Percentiles rank a stretch among this genome's conserved stretches.
phyloP scores from a whole-genome alignment of 2,797 vertebrate species.

The Enteromius viviparus region DNA sequence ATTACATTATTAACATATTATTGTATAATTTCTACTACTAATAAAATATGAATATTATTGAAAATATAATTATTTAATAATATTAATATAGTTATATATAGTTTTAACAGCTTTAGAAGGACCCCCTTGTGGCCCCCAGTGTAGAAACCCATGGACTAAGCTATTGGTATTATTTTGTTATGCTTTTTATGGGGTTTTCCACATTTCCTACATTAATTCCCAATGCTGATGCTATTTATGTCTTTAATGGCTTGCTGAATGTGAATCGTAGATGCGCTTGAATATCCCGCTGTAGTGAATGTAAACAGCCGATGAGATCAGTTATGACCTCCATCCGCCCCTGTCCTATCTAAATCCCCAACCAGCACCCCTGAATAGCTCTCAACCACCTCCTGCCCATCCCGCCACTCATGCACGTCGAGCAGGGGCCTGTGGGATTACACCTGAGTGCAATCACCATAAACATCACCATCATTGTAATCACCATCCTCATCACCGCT shows the following conservation, averaged over 20 bases:
- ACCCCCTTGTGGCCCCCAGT: background rate
- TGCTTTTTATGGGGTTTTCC: background rate
- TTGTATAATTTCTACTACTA: background rate
- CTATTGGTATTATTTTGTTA: background rate
- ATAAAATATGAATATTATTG: background rate
- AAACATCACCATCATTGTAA: constrained; percentile 35
- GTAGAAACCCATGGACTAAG: background rate
- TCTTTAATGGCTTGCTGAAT: background rate
- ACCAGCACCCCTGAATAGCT: constrained; percentile 19
- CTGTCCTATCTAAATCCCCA: constrained; percentile 32
- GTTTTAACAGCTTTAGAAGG: background rate
- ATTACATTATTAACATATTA: background rate
- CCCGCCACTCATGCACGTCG: constrained; percentile 1
- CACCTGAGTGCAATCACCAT: constrained; percentile 40
- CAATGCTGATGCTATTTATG: background rate
- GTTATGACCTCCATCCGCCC: constrained; percentile 41
- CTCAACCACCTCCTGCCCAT: constrained; percentile 14
- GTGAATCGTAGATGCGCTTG: background rate
- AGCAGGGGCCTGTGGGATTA: constrained; percentile 11
- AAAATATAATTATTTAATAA: too few species aligned
- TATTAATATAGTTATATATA: background rate
- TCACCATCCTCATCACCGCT: constrained; percentile 47
- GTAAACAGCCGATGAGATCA: constrained; percentile 1
- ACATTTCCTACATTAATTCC: background rate
- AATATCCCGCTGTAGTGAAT: background rate